phyloP scores from a whole-genome alignment of 2,888 invertebrate species.

The Mylabris sibirica region DNA sequence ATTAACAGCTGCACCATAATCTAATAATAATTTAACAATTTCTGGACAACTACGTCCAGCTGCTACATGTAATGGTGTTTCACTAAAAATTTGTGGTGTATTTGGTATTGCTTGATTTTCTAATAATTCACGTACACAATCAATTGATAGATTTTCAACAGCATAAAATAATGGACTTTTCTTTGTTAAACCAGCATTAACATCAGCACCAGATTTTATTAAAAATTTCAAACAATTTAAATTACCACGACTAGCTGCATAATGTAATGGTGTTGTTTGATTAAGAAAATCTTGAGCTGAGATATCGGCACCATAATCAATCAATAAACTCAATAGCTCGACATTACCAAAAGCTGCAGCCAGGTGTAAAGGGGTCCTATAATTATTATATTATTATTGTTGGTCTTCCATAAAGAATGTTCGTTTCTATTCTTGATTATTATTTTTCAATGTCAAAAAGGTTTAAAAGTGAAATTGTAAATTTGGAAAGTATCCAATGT shows the following conservation, averaged over 20 bases:
- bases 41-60: constrained; percentile 75
- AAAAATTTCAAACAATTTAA: constrained; percentile 70
- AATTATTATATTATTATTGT: constrained; percentile 45
- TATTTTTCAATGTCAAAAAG: too few species aligned
- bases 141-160: constrained; percentile 76
- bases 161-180: constrained; percentile 86
- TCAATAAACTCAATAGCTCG: constrained; percentile 73
- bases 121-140: constrained; percentile 77
- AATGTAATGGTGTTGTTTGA: constrained; percentile 79
- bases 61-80: constrained; percentile 85
- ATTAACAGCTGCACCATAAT: constrained; percentile 78
- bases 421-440: neutral
- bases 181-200: constrained; percentile 73
- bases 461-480: neutral
- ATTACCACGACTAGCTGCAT: constrained; percentile 74
- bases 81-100: constrained; percentile 84
- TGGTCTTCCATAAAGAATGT: too few species aligned
- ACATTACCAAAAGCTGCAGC: constrained; percentile 79
- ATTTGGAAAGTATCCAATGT: neutral
- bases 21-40: constrained; percentile 76
- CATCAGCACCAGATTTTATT: constrained; percentile 77
- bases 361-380: constrained; percentile 76
- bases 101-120: constrained; percentile 83
- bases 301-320: constrained; percentile 72
- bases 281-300: constrained; percentile 76